These are phyloP conservation scores for Salmo trutta DNA, from an alignment of 2,797 vertebrate species.

Conservation along the genomic window DNA sequence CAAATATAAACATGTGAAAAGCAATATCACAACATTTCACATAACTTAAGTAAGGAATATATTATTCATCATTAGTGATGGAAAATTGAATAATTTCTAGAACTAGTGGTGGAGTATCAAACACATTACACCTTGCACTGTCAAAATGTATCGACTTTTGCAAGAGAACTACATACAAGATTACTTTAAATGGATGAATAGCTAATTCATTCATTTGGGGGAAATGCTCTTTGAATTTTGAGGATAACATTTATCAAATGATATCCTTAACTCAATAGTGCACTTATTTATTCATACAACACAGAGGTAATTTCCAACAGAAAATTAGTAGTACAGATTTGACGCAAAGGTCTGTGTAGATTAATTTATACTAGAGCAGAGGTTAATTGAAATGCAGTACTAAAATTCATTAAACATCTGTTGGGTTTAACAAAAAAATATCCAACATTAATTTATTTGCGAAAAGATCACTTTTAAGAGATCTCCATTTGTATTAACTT, in stretches of 20 bases:
- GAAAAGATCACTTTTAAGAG: conserved; percentile 22
- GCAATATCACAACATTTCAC: neutral
- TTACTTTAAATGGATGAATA: neutral
- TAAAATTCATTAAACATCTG: conserved; percentile 22
- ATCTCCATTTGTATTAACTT: conserved; percentile 4
- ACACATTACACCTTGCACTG: neutral
- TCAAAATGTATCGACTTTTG: neutral
- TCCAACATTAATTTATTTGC: conserved; percentile 19
- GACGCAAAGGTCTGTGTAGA: conserved; percentile 2
- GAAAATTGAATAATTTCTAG: neutral
- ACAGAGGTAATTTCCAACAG: neutral
- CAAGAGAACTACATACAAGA: neutral
- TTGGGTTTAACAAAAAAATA: conserved; percentile 38
- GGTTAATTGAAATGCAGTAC: conserved; percentile 26
- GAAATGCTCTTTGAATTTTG: neutral
- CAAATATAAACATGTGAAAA: neutral
- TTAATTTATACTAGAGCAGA: conserved; percentile 26
- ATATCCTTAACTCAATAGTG: neutral
- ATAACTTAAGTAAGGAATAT: neutral
- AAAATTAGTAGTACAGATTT: neutral
- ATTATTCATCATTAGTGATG: neutral
- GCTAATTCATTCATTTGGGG: neutral
- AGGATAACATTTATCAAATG: neutral
- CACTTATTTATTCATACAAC: neutral
- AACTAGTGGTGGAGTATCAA: neutral